Evolutionary conservation across 2,113 vertebrate genomes (phyloP).

Genomic region (Dicrurus megarhynchus): DNA sequence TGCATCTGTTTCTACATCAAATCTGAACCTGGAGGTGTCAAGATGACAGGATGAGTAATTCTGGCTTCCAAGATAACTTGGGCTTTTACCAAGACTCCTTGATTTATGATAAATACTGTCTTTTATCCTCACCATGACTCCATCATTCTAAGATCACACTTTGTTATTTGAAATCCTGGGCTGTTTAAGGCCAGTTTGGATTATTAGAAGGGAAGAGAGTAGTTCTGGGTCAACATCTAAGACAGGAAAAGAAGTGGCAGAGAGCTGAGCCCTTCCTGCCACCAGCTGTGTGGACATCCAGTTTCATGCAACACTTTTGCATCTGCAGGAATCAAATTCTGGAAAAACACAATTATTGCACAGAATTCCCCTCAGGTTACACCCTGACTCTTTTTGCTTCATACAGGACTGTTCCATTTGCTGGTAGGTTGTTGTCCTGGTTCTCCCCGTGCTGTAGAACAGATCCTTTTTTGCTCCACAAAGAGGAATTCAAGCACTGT

Average conservation of each 20-base stretch:
- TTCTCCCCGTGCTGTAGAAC: neutral
- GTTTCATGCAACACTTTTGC: neutral
- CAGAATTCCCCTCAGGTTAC: neutral
- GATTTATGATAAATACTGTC: neutral
- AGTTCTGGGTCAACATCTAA: neutral
- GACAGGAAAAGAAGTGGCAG: neutral
- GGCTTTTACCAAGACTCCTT: neutral
- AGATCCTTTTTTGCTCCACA: neutral
- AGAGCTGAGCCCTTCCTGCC: neutral
- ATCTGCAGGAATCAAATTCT: neutral
- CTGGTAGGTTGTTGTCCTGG: neutral
- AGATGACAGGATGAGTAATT: neutral
- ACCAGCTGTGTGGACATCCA: neutral
- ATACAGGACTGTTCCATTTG: neutral
- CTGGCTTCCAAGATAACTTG: neutral
- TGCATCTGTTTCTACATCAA: neutral
- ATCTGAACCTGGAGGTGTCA: neutral
- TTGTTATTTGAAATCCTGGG: neutral
- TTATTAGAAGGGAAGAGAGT: neutral
- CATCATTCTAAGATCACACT: neutral
- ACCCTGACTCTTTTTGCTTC: neutral
- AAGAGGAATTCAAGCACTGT: neutral
- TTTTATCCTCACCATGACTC: neutral
- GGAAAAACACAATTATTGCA: neutral
- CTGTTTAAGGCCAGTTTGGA: neutral